A percentile compares a stretch with the other conserved stretches of the same genome.
phyloP scores from a whole-genome alignment of 1,140 invertebrate genomes.

The Whitmania pigra region DNA sequence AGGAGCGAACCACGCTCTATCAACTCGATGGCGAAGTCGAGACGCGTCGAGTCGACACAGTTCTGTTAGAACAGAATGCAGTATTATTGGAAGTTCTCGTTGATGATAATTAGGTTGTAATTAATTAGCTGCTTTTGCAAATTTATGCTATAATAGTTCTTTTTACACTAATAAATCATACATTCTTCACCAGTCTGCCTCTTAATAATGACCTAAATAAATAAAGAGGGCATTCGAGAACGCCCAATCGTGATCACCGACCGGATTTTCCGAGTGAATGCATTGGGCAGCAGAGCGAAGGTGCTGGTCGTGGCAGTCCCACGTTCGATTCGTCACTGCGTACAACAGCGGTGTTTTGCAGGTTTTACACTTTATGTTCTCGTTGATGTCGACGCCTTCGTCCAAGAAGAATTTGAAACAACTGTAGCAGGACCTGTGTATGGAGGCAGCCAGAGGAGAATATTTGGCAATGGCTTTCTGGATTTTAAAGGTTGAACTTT shows the following conservation, averaged over 20 bases:
- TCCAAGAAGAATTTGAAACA: conserved; percentile 18
- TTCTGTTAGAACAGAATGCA: background rate
- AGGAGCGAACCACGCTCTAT: conserved; percentile 9
- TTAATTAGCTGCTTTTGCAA: no score
- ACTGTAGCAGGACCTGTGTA: conserved; percentile 18
- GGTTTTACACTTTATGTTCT: conserved; percentile 16
- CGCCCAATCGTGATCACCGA: background rate
- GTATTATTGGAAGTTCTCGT: no score
- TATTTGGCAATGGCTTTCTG: conserved; percentile 12
- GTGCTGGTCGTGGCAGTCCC: conserved; percentile 20
- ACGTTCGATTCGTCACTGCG: conserved; percentile 19
- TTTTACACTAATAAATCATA: no score
- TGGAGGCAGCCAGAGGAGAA: conserved; percentile 18
- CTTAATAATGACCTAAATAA: no score
- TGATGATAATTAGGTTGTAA: no score
- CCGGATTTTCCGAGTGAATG: conserved; percentile 13
- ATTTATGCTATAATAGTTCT: no score
- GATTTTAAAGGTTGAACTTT: background rate
- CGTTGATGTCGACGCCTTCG: conserved; percentile 15
- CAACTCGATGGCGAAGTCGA: conserved; percentile 15
- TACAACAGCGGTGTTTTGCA: conserved; percentile 20
- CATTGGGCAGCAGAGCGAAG: conserved; percentile 10
- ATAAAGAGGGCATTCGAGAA: no score
- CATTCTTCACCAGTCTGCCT: no score
- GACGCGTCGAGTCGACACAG: conserved; percentile 14